A percentile compares a stretch with the other conserved stretches of the same genome.
Conservation (phyloP, 1,140 invertebrate species). For the Chrysopa pallens region DNA sequence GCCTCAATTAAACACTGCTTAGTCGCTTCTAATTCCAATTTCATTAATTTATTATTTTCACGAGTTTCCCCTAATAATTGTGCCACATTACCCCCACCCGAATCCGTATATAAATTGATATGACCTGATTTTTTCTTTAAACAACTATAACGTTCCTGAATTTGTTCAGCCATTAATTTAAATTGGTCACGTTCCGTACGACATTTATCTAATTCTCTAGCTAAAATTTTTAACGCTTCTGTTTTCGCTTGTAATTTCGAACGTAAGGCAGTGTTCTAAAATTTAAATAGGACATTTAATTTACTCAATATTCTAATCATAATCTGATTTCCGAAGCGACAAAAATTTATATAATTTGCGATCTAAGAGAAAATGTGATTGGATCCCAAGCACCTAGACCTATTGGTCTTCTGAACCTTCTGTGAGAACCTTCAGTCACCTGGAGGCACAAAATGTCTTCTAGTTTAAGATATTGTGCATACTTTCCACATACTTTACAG, state of each 20-base stretch:
- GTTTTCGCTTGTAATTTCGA: constrained; percentile 65
- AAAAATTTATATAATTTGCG: too few species aligned
- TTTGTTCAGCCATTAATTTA: constrained; percentile 63
- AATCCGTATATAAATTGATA: constrained; percentile 10
- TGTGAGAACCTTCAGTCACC: too few species aligned
- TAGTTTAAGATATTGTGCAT: too few species aligned
- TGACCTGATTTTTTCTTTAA: constrained; percentile 24
- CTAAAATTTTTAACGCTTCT: constrained; percentile 57
- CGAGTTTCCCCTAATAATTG: constrained; percentile 32
- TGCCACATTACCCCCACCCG: constrained; percentile 14
- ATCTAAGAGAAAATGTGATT: too few species aligned
- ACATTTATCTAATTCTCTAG: constrained; percentile 59
- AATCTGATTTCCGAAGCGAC: too few species aligned
- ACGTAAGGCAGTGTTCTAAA: constrained; percentile 35
- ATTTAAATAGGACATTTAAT: too few species aligned
- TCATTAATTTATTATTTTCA: constrained; percentile 46
- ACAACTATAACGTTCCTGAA: constrained; percentile 40
- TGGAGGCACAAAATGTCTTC: too few species aligned
- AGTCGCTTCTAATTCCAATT: constrained; percentile 47
- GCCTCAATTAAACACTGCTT: constrained; percentile 52
- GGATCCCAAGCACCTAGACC: too few species aligned
- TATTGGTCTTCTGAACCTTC: too few species aligned
- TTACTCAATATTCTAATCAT: too few species aligned
- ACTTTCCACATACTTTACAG: too few species aligned
- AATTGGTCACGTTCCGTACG: constrained; percentile 62